Evolutionary conservation across 1,140 invertebrate species (phyloP), one percentile per base, ranked within the genome.

Genomic region (Anthonomus grandis): DNA sequence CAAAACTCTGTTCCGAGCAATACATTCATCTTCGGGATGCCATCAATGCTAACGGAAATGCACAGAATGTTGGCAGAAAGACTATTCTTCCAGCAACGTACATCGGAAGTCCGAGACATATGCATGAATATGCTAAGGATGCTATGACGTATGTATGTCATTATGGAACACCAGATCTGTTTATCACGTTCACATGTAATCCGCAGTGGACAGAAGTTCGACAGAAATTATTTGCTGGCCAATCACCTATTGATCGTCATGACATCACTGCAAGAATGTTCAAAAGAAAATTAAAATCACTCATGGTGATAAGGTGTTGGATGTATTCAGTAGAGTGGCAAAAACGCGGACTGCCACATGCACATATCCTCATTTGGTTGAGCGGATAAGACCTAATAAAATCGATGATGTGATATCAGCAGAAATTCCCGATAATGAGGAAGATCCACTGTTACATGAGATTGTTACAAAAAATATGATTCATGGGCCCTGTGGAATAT

Each of bases 361-460:
- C n/a, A n/a, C n/a, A n/a, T n/a, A n/a, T n/a, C n/a, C n/a, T n/a
- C n/a, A n/a, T n/a, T 67, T 74, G 49, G 58, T 65, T n/a, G 51
- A 70, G 3, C 75, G 61, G 68, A 71, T 77, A 38, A 48, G 12
- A 0, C 66, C 72, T 24, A 61, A 74, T 51, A 27, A 73, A 55
- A 77, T 79, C 49, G 78, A 81, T 69, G 51, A 70, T 22, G 62
- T 79, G 8, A 77, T 81, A 57, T 77, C 56, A 36, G 79, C 77
- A 3, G 78, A 82, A 74, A 75, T 83, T 53, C 78, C 81, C 24
- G 71, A 81, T 74, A 42, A 41, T 25, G 37, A 62, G 34, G 65
- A 15, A 41, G 73, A 81, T 69, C 70, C 66, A 57, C 18, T 50
- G 19, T 57, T 80, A 19, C 70, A 66, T 71, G 68, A 73, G 21